Conservation (phyloP, 2,888 invertebrate genomes). For the Coenonympha glycerion region DNA sequence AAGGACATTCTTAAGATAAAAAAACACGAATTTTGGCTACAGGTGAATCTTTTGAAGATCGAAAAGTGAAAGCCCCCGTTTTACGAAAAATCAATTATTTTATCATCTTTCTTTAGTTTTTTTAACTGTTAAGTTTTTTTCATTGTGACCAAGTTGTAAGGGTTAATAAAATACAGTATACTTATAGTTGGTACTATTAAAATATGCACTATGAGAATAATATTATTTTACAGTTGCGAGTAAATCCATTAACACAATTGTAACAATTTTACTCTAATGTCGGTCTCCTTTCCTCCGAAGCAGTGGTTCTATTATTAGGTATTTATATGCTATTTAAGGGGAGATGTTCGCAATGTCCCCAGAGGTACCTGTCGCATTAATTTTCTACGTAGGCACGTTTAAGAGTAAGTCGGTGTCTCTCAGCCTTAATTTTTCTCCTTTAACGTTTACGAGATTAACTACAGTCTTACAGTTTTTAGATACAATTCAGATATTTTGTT, state of each 20-base stretch:
- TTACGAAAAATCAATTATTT: too few species aligned
- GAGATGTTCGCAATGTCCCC: constrained; percentile 51
- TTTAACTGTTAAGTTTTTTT: too few species aligned
- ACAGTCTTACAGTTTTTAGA: constrained; percentile 41
- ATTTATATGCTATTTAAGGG: constrained; percentile 70
- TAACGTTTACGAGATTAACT: constrained; percentile 52
- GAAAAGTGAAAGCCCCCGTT: too few species aligned
- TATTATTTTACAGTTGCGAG: too few species aligned
- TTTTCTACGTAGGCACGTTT: constrained; percentile 45
- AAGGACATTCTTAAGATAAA: too few species aligned
- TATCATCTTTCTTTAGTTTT: too few species aligned
- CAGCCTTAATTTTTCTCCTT: constrained; percentile 36
- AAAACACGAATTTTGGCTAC: neutral
- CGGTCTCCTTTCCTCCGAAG: constrained; percentile 47
- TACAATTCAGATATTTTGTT: constrained; percentile 36
- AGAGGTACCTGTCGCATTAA: constrained; percentile 68
- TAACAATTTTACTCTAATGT: constrained; percentile 54
- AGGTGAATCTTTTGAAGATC: neutral
- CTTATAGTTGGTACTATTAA: too few species aligned
- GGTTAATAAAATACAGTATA: too few species aligned
- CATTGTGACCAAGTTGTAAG: too few species aligned
- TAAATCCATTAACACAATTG: constrained; percentile 43
- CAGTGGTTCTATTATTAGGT: constrained; percentile 61
- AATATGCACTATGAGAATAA: too few species aligned
- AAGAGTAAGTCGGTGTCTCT: constrained; percentile 27